These are phyloP conservation scores for Sebastes taczanowskii DNA, from an alignment of 2,797 vertebrate species.

Conservation along the genomic window DNA sequence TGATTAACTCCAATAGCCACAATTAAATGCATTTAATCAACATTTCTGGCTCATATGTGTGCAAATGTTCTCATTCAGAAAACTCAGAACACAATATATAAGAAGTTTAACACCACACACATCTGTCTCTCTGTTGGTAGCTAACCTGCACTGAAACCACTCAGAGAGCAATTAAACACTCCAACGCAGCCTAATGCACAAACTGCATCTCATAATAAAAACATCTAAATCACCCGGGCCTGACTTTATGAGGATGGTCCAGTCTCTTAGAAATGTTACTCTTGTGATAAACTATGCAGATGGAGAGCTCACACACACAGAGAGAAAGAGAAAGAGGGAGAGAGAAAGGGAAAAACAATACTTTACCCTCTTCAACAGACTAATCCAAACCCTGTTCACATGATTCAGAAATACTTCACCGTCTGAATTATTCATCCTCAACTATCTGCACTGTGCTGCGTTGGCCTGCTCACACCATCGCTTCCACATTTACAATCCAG, in stretches of 20 bases:
- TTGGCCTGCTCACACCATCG: slow-evolving; percentile 42
- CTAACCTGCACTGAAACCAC: slow-evolving; percentile 47
- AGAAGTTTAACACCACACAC: slow-evolving; percentile 15
- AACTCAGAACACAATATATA: background rate
- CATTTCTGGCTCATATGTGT: background rate
- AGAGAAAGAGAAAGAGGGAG: background rate
- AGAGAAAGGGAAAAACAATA: slow-evolving; percentile 39
- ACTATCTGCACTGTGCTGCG: slow-evolving; percentile 43
- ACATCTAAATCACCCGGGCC: slow-evolving; percentile 51
- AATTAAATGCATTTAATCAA: slow-evolving; percentile 16
- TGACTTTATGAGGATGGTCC: slow-evolving; percentile 53
- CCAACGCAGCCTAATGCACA: slow-evolving; percentile 50
- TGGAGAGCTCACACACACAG: background rate
- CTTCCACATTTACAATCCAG: slow-evolving; percentile 47
- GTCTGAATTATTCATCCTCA: slow-evolving; percentile 72
- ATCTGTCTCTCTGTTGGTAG: slow-evolving; percentile 33
- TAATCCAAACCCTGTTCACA: slow-evolving; percentile 64
- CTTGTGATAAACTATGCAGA: slow-evolving; percentile 52
- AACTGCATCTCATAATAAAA: slow-evolving; percentile 49
- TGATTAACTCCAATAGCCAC: background rate
- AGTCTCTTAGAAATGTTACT: slow-evolving; percentile 23
- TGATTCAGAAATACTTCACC: slow-evolving; percentile 66
- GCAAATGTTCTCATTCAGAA: slow-evolving; percentile 1
- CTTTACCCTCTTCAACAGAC: slow-evolving; percentile 55
- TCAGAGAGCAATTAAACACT: slow-evolving; percentile 60